phyloP scores from a whole-genome alignment of 2,888 invertebrate species.

The Megalurothrips usitatus region DNA sequence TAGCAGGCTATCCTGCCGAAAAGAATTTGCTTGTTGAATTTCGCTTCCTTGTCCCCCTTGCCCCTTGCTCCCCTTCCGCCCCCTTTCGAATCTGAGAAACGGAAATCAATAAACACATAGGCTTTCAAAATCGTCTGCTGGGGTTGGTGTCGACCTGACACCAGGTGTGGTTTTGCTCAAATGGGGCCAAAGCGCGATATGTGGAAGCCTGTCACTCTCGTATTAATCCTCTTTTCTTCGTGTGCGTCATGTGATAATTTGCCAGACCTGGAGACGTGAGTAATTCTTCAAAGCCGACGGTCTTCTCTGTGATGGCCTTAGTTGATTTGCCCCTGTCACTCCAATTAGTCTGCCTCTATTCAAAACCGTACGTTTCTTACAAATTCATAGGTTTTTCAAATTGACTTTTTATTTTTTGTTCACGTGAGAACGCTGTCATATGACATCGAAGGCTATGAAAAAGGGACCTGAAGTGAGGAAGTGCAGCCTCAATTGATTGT shows the following conservation, averaged over 20 bases:
- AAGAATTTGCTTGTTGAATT: too few relatives aligned
- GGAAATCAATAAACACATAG: constrained; percentile 11
- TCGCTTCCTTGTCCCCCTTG: too few relatives aligned
- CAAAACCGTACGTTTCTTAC: background rate
- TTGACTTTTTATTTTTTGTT: background rate
- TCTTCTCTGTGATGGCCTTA: background rate
- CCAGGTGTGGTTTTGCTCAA: background rate
- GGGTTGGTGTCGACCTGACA: background rate
- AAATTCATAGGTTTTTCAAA: too few relatives aligned
- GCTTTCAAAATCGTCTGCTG: background rate
- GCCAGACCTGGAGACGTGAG: background rate
- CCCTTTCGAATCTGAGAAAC: background rate
- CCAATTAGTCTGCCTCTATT: background rate
- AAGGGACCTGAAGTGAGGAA: background rate
- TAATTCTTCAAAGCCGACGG: background rate
- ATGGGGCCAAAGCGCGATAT: background rate
- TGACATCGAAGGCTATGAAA: too few relatives aligned
- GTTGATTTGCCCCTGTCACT: background rate
- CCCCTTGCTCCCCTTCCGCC: background rate
- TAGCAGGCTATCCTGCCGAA: too few relatives aligned
- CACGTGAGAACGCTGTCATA: background rate
- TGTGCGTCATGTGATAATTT: constrained; percentile 1
- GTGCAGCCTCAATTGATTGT: background rate
- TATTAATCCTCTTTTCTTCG: background rate
- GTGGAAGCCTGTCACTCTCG: background rate